Percentiles rank a stretch among this genome's conserved stretches.
These are phyloP conservation scores for Nymphalis io DNA, from an alignment of 1,140 invertebrate species.

Conservation along the genomic window DNA sequence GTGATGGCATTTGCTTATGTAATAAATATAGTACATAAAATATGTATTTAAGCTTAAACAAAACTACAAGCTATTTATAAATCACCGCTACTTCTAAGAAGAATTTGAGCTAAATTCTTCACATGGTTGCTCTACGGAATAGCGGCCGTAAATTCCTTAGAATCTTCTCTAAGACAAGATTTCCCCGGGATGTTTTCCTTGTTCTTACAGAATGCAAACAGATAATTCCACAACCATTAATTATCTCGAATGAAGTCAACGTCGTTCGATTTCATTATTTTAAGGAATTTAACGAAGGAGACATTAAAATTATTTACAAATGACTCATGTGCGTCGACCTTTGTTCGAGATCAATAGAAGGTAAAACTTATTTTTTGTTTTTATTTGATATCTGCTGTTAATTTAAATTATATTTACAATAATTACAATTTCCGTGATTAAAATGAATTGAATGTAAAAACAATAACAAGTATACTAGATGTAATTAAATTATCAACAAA, in stretches of 20 bases:
- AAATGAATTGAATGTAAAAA: too few species aligned
- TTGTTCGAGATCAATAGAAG: neutral
- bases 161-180: conserved; percentile 20
- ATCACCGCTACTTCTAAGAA: conserved; percentile 22
- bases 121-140: conserved; percentile 19
- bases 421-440: too few species aligned
- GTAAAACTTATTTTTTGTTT: too few species aligned
- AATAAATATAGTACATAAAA: neutral
- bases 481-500: too few species aligned
- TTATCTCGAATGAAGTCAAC: neutral
- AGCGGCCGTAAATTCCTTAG: conserved; percentile 21
- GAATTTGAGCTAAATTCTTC: conserved; percentile 27
- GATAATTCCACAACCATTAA: neutral
- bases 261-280: neutral
- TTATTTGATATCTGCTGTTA: too few species aligned
- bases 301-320: neutral
- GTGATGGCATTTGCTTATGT: neutral
- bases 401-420: too few species aligned
- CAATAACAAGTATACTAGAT: too few species aligned
- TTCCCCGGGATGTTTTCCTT: conserved; percentile 15
- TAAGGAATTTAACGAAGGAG: neutral
- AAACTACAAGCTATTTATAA: conserved; percentile 3
- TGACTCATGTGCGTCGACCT: neutral
- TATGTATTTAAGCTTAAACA: conserved; percentile 7
- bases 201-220: conserved; percentile 7